Percentiles rank a stretch among this genome's conserved stretches.
These are phyloP conservation scores for Nasalis larvatus DNA, from an alignment of 2,113 vertebrate species.

Conservation along the genomic window DNA sequence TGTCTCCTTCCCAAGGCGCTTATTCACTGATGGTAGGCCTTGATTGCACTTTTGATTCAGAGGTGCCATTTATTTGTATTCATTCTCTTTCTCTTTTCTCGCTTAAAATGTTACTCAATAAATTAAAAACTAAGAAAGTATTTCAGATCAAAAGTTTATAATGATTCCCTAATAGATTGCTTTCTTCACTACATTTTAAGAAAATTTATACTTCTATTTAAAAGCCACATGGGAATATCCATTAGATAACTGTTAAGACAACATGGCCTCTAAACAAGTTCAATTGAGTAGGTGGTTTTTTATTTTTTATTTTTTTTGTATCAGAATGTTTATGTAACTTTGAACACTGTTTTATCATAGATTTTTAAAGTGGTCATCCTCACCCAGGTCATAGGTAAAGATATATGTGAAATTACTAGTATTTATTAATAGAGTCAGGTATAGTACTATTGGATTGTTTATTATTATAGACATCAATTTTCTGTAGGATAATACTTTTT, in stretches of 20 bases:
- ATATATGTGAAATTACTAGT: not conserved
- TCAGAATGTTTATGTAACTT: not conserved
- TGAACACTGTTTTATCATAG: not conserved
- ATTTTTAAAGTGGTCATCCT: conserved; percentile 1
- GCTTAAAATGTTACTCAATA: conserved; percentile 21
- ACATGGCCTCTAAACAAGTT: not conserved
- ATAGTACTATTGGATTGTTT: not conserved
- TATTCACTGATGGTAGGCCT: not conserved
- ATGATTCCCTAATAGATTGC: not conserved
- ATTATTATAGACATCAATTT: not conserved
- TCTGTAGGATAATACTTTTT: not conserved
- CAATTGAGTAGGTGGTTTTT: not conserved
- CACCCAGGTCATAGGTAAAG: not conserved
- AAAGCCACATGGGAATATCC: not conserved
- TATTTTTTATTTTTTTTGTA: not conserved
- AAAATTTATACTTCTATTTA: not conserved
- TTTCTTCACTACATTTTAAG: not conserved
- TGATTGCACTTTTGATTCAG: not conserved
- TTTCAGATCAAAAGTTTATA: not conserved
- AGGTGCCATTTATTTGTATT: not conserved
- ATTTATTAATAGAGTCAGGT: conserved; percentile 41
- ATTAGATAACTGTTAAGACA: not conserved
- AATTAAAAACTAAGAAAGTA: conserved; percentile 16
- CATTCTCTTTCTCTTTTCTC: not conserved
- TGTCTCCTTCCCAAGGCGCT: not conserved